phyloP scores from a whole-genome alignment of 2,113 vertebrate genomes.

The Tychaedon coryphoeus region DNA sequence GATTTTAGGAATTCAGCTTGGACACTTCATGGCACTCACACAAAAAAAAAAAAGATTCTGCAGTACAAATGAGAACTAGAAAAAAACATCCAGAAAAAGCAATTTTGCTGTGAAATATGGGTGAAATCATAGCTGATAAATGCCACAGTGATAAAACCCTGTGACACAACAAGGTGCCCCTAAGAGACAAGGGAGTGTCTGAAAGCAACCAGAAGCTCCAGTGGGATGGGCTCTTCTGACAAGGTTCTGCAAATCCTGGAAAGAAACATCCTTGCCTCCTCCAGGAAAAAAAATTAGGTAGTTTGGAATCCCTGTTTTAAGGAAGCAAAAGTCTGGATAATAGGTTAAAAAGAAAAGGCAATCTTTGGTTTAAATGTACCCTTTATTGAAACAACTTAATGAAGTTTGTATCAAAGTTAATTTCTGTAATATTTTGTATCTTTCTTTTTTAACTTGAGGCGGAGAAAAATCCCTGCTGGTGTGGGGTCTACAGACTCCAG shows the following conservation, averaged over 20 bases:
- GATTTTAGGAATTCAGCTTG: not conserved
- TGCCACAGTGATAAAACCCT: not conserved
- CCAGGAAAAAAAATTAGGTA: not conserved
- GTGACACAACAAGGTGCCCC: not conserved
- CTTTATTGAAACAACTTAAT: not conserved
- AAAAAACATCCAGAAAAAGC: not conserved
- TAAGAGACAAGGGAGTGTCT: not conserved
- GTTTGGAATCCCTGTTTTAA: not conserved
- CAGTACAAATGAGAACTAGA: not conserved
- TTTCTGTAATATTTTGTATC: not conserved
- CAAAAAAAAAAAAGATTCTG: not conserved
- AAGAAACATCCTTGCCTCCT: not conserved
- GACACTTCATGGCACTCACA: not conserved
- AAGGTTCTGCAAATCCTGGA: not conserved
- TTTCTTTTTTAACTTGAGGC: not conserved
- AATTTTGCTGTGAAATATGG: not conserved
- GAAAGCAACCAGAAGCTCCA: not conserved
- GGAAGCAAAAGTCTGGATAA: not conserved
- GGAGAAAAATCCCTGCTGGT: not conserved
- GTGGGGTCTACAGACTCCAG: not conserved
- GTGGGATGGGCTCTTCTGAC: not conserved
- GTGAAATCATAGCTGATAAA: not conserved
- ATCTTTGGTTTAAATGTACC: not conserved
- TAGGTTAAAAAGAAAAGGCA: not conserved
- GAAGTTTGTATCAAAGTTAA: not conserved